Conservation (phyloP, 2,113 vertebrate genomes). For the Mesembrinibis cayennensis region DNA sequence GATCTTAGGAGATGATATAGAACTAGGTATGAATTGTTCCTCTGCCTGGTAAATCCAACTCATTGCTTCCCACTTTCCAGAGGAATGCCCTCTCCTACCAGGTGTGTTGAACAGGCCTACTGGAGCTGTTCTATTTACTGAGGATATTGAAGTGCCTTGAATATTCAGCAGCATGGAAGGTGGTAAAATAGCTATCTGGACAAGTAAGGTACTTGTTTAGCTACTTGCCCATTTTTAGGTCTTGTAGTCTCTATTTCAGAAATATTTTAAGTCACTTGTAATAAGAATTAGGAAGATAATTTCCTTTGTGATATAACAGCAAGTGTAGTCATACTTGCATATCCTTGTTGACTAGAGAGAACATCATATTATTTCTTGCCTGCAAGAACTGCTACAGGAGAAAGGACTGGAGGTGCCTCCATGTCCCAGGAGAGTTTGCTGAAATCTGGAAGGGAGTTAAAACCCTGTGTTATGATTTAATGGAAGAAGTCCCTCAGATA, state of each 20-base stretch:
- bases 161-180: not conserved
- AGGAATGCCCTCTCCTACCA: not conserved
- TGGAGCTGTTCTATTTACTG: not conserved
- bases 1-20: not conserved
- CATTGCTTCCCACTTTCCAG: not conserved
- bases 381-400: not conserved
- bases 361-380: not conserved
- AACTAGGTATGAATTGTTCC: not conserved
- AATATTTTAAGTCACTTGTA: not conserved
- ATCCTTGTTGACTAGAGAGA: not conserved
- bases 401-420: not conserved
- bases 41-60: not conserved
- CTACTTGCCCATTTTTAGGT: not conserved
- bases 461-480: not conserved
- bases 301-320: not conserved
- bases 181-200: not conserved
- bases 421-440: not conserved
- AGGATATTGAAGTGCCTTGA: not conserved
- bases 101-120: not conserved
- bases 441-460: not conserved
- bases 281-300: not conserved
- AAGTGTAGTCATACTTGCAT: not conserved
- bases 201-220: not conserved
- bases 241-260: not conserved
- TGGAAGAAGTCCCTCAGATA: not conserved